Evolutionary conservation across 2,797 vertebrate genomes (phyloP).

Genomic region (Galaxias olidus): DNA sequence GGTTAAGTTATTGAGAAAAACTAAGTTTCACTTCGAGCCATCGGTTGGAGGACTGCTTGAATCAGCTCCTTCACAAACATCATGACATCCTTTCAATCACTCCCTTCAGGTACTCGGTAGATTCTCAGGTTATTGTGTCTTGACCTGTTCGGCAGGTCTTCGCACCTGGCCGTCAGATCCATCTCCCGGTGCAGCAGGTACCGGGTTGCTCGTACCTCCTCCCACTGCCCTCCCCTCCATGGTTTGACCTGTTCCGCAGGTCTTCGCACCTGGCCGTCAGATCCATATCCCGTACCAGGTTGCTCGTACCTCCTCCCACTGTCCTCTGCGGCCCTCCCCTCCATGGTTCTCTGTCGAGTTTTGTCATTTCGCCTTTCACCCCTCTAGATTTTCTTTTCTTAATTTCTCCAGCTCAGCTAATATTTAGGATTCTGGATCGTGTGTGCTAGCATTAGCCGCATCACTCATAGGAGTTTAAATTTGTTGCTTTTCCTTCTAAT

Average conservation of each 20-base stretch:
- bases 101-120: constrained; percentile 5
- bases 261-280: constrained; percentile 10
- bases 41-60: background rate
- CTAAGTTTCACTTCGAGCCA: no score
- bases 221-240: no score
- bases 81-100: constrained; percentile 5
- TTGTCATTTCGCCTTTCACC: constrained; percentile 10
- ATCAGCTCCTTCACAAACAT: constrained; percentile 5
- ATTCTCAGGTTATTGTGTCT: constrained; percentile 12
- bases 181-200: constrained; percentile 9
- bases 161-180: constrained; percentile 3
- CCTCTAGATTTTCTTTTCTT: constrained; percentile 6
- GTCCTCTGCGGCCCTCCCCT: background rate
- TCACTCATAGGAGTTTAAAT: background rate
- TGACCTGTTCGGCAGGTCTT: constrained; percentile 9
- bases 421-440: constrained; percentile 2
- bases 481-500: constrained; percentile 5
- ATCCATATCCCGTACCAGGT: constrained; percentile 2
- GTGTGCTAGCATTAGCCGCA: background rate
- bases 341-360: no score
- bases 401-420: constrained; percentile 6
- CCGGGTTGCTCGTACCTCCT: background rate
- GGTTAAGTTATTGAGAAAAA: no score
- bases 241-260: constrained; percentile 2
- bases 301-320: no score